A percentile compares a stretch with the other conserved stretches of the same genome.
Evolutionary conservation across 2,113 vertebrate species (phyloP).

Genomic region (Hipposideros armiger): DNA sequence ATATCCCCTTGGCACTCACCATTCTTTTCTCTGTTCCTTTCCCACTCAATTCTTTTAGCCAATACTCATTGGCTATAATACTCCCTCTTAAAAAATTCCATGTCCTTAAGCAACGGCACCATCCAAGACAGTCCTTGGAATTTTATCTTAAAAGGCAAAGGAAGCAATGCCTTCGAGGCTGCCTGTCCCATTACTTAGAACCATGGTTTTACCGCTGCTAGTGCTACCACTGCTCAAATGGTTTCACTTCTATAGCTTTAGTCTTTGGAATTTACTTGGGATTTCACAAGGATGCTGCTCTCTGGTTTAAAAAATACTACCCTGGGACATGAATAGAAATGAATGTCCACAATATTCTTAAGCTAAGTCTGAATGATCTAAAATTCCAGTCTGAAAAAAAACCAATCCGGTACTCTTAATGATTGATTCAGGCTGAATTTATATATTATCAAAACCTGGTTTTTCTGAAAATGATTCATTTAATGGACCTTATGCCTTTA

Average conservation of each 20-base stretch:
- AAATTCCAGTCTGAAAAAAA: slow-evolving; percentile 38
- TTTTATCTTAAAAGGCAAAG: slow-evolving; percentile 49
- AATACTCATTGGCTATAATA: slow-evolving; percentile 8
- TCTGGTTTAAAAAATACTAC: slow-evolving; percentile 32
- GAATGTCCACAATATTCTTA: slow-evolving; percentile 50
- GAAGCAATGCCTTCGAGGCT: neutral
- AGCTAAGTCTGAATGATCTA: neutral
- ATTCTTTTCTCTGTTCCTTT: slow-evolving; percentile 32
- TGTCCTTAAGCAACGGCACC: neutral
- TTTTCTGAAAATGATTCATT: slow-evolving; percentile 64
- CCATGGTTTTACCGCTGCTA: neutral
- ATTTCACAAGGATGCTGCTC: slow-evolving; percentile 12
- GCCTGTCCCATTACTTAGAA: neutral
- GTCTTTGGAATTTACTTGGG: slow-evolving; percentile 40
- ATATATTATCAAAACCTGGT: slow-evolving; percentile 36
- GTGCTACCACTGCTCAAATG: neutral
- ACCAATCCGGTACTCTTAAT: neutral
- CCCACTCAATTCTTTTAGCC: neutral
- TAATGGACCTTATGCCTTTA: slow-evolving; percentile 32
- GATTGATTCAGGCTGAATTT: slow-evolving; percentile 39
- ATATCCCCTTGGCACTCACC: neutral
- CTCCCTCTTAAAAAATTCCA: neutral
- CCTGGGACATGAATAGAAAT: slow-evolving; percentile 26
- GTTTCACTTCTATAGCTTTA: neutral
- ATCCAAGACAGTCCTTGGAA: slow-evolving; percentile 19